Base-by-base conservation (phyloP, 2,888 invertebrate genomes). In the Miltochrista miniata region DNA sequence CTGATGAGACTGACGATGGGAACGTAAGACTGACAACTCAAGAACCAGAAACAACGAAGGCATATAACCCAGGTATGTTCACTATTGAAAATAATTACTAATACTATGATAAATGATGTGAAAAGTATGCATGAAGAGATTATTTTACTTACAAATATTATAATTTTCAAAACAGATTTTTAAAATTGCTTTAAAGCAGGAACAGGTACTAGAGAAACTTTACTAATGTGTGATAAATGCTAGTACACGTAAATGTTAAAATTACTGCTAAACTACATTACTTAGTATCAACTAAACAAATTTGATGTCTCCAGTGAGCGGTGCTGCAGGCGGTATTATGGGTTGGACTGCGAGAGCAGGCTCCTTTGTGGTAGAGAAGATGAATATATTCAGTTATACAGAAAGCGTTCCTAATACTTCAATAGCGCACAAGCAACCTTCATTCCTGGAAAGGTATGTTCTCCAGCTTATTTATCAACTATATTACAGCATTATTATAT, bases 291-390 rank as follows among this genome's bases (percentile, higher is more conserved):
- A n/a, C 3, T 31, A 31, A 10, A 7, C 1, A 24, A 13, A 15
- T 7, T 15, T 35, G 15, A 39, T 18, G 33, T 56, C 58, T 60
- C 4, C 57, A 83, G 84, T 79, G 14, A 70, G 78, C 38, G 85
- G 86, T 49, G 80, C 86, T 4, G 77, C 92, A 7, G 91, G 93
- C 14, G 93, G 93, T 8, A 88, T 94, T 7, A 91, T 93, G 84
- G 95, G 95, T 11, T 97, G 96, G 96, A 96, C 96, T 0, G 94
- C 95, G 7, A 92, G 95, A 54, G 96, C 96, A 7, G 96, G 96
- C 1, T 95, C 94, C 33, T 96, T 95, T 76, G 96, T 96, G 5
- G 95, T 95, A 4, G 96, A 96, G 67, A 97, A 96, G 79, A 96
- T 96, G 95, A 92, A 90, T 54, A 89, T 92, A 33, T 90, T 92